A percentile compares a stretch with the other conserved stretches of the same genome.
Evolutionary conservation across 92 coral and sea anemone genomes (phyloP).

Genomic region (Pocillopora grandis): DNA sequence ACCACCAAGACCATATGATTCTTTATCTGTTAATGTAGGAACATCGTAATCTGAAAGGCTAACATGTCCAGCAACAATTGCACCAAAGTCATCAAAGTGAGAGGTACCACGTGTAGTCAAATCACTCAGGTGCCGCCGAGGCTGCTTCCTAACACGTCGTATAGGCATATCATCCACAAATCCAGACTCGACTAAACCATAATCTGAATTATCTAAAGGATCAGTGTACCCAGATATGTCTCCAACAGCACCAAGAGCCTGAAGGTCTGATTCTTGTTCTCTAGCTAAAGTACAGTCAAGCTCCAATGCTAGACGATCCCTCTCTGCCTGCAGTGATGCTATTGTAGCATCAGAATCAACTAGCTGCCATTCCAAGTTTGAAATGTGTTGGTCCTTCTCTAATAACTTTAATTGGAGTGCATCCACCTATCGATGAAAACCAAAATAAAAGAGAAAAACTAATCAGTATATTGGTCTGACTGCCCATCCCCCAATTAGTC

Average conservation of each 20-base stretch:
- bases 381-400: slow-evolving; percentile 89
- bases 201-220: slow-evolving; percentile 40
- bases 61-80: slow-evolving; percentile 39
- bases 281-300: slow-evolving; percentile 79
- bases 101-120: slow-evolving; percentile 78
- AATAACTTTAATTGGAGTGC: slow-evolving; percentile 65
- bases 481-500: too few relatives aligned
- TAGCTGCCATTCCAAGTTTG: slow-evolving; percentile 95
- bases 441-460: too few relatives aligned
- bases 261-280: slow-evolving; percentile 74
- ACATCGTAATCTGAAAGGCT: slow-evolving; percentile 86
- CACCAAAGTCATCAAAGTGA: slow-evolving; percentile 67
- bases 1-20: slow-evolving; percentile 60
- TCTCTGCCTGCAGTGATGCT: slow-evolving; percentile 86
- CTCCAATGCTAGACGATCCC: slow-evolving; percentile 87
- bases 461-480: too few relatives aligned
- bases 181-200: slow-evolving; percentile 57
- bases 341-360: slow-evolving; percentile 90
- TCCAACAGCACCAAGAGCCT: slow-evolving; percentile 56
- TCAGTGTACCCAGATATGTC: slow-evolving; percentile 42
- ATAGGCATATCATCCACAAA: slow-evolving; percentile 54
- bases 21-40: slow-evolving; percentile 73
- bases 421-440: slow-evolving; percentile 55
- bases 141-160: slow-evolving; percentile 60
- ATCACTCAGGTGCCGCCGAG: slow-evolving; percentile 91